phyloP scores from a whole-genome alignment of 2,888 invertebrate genomes.

The Rhodophaea formosa region DNA sequence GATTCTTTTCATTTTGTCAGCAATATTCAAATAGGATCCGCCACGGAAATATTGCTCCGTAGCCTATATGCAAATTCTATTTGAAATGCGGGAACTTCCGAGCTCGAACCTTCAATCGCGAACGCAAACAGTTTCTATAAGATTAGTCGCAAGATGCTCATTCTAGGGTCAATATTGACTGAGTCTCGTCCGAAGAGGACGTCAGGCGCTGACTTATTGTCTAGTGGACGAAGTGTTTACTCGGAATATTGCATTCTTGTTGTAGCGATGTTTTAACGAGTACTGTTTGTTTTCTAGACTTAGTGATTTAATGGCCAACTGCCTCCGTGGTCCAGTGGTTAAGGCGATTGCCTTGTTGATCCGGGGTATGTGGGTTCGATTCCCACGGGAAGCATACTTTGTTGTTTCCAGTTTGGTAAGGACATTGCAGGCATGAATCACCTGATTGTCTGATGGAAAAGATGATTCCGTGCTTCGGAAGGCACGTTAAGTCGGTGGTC shows the following conservation, averaged over 20 bases:
- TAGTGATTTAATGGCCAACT: too few relatives aligned
- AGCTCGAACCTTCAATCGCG: conserved; percentile 62
- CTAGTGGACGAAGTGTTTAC: conserved; percentile 52
- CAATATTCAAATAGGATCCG: conserved; percentile 68
- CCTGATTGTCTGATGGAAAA: too few relatives aligned
- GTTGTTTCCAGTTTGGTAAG: too few relatives aligned
- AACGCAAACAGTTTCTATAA: conserved; percentile 76
- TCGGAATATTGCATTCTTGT: conserved; percentile 48
- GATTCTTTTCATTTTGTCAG: conserved; percentile 59
- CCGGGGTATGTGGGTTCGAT: too few relatives aligned
- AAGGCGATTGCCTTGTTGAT: too few relatives aligned
- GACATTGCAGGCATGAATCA: too few relatives aligned
- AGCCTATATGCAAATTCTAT: conserved; percentile 74
- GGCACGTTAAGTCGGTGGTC: too few relatives aligned
- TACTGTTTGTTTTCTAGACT: conserved; percentile 27
- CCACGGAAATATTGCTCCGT: conserved; percentile 71
- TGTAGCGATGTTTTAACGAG: conserved; percentile 17
- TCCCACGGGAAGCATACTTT: too few relatives aligned
- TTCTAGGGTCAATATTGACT: conserved; percentile 69
- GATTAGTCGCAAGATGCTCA: conserved; percentile 72
- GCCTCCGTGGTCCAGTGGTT: too few relatives aligned
- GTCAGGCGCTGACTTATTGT: conserved; percentile 42
- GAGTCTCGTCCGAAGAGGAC: conserved; percentile 30
- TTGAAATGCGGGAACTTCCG: conserved; percentile 71
- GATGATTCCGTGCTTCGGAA: too few relatives aligned